phyloP scores from a whole-genome alignment of 1,140 invertebrate genomes.

The Aphelenchoides avenae region DNA sequence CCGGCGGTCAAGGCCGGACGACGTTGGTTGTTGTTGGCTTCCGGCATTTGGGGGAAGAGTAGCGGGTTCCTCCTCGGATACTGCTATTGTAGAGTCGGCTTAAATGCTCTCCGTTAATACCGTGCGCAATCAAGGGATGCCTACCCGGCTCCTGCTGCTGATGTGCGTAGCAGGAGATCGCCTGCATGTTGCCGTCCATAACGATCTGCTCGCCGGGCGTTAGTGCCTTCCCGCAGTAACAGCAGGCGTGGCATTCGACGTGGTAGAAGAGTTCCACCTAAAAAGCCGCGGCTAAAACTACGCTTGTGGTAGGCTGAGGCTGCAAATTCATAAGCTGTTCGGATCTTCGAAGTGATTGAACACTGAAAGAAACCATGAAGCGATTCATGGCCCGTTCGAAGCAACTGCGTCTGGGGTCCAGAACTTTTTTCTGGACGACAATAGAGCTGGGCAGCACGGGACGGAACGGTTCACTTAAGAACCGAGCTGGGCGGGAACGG shows the following conservation, averaged over 20 bases:
- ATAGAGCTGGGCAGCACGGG: background rate
- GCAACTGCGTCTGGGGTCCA: too few species aligned
- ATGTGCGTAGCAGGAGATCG: constrained; percentile 71
- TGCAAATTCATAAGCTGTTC: background rate
- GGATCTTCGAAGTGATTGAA: background rate
- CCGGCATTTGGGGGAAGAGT: background rate
- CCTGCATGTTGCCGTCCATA: constrained; percentile 92
- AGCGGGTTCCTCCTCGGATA: background rate
- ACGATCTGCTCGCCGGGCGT: constrained; percentile 95
- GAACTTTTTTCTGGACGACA: too few species aligned
- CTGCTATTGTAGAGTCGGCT: too few species aligned
- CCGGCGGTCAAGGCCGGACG: background rate
- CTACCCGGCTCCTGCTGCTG: background rate
- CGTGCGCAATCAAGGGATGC: background rate
- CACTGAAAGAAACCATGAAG: background rate
- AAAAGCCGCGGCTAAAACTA: constrained; percentile 60
- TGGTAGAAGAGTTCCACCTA: constrained; percentile 75
- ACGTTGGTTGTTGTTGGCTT: background rate
- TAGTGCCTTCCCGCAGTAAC: constrained; percentile 90
- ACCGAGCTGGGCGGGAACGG: too few species aligned
- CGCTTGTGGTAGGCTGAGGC: too few species aligned
- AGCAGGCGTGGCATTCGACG: constrained; percentile 94
- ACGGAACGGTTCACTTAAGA: too few species aligned
- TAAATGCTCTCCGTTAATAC: too few species aligned
- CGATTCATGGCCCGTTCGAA: too few species aligned